Percentiles rank a stretch among this genome's conserved stretches.
These are phyloP conservation scores for Chrysopilus asiliformis DNA, from an alignment of 2,888 invertebrate genomes.

Conservation along the genomic window DNA sequence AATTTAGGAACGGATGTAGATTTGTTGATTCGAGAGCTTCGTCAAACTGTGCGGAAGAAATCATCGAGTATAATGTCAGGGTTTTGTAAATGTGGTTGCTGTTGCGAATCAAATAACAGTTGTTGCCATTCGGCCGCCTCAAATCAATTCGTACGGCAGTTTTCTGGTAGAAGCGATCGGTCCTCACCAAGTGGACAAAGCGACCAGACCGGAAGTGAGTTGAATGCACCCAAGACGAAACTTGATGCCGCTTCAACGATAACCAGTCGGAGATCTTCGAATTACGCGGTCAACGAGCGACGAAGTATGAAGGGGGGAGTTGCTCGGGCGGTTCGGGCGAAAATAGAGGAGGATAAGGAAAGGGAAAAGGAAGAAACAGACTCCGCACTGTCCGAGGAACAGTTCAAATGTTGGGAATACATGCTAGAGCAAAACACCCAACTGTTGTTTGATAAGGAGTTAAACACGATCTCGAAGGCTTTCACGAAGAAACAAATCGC, in stretches of 20 bases:
- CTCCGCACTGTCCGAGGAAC: constrained; percentile 61
- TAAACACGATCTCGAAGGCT: constrained; percentile 61
- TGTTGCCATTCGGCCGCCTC: constrained; percentile 41
- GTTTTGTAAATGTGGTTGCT: constrained; percentile 45
- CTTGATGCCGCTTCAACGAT: constrained; percentile 27
- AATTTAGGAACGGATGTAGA: constrained; percentile 57
- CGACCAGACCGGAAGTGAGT: constrained; percentile 44
- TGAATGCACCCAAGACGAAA: constrained; percentile 18
- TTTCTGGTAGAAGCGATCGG: constrained; percentile 43
- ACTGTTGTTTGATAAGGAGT: constrained; percentile 72
- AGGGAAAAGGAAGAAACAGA: constrained; percentile 40
- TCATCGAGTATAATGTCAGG: constrained; percentile 27
- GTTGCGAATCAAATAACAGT: constrained; percentile 46
- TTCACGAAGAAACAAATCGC: constrained; percentile 34
- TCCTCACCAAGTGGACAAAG: constrained; percentile 81
- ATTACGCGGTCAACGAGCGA: constrained; percentile 37
- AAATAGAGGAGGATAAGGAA: constrained; percentile 49
- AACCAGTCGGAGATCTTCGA: constrained; percentile 36
- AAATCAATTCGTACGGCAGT: constrained; percentile 31
- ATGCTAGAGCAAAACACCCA: constrained; percentile 87
- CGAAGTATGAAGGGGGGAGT: constrained; percentile 46
- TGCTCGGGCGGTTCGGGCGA: constrained; percentile 47
- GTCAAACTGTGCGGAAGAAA: constrained; percentile 58
- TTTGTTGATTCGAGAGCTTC: constrained; percentile 58
- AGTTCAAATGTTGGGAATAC: constrained; percentile 87